These are phyloP conservation scores for Strix aluco DNA, from an alignment of 2,113 vertebrate genomes.

Conservation along the genomic window DNA sequence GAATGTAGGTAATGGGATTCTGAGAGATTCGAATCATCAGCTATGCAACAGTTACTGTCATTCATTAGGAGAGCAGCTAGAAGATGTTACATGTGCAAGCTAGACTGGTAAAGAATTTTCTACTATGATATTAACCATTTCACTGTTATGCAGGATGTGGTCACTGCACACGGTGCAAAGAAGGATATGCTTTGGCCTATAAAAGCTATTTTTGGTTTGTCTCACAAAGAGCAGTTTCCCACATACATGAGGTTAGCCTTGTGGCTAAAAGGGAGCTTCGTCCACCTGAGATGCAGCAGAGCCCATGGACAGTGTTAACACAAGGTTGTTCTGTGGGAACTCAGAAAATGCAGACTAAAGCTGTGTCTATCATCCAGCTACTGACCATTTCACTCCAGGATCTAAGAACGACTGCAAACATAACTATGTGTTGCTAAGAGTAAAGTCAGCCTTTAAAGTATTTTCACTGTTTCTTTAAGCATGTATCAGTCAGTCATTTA, in stretches of 20 bases:
- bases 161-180: neutral
- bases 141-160: neutral
- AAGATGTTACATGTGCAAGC: neutral
- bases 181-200: neutral
- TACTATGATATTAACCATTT: neutral
- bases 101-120: neutral
- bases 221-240: neutral
- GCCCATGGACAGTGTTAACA: no score
- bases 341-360: neutral
- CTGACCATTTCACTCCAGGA: neutral
- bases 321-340: neutral
- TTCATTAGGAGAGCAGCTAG: neutral
- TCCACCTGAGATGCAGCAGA: neutral
- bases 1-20: neutral
- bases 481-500: neutral
- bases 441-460: neutral
- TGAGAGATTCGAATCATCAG: neutral
- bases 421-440: neutral
- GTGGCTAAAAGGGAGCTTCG: neutral
- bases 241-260: fast-evolving
- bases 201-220: neutral
- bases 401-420: neutral
- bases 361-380: neutral
- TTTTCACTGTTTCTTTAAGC: neutral
- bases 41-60: neutral